Percentiles rank a stretch among this genome's conserved stretches.
These are phyloP conservation scores for Phenganax subtilis DNA, from an alignment of 92 coral and sea anemone genomes.

Conservation along the genomic window DNA sequence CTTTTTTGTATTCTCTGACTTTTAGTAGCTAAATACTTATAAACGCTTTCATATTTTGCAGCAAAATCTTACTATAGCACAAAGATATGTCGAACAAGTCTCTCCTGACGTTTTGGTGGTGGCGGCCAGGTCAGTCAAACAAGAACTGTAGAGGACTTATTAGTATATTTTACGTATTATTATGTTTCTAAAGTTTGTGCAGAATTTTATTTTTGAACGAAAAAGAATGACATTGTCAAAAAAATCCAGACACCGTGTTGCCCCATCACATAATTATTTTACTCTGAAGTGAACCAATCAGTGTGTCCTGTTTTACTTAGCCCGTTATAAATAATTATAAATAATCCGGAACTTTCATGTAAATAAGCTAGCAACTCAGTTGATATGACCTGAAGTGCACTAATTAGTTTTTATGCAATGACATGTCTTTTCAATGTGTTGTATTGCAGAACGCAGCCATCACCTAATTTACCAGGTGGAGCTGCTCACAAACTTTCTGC, in stretches of 20 bases:
- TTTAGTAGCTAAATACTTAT: not conserved
- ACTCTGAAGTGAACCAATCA: no score
- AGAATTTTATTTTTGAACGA: no score
- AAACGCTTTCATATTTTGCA: constrained; percentile 30
- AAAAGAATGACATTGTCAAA: no score
- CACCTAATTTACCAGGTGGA: constrained; percentile 86
- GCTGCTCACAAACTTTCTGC: constrained; percentile 83
- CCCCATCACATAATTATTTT: no score
- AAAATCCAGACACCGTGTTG: no score
- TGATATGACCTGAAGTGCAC: not conserved
- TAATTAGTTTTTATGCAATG: not conserved
- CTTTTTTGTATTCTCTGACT: not conserved
- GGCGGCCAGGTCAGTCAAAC: not conserved
- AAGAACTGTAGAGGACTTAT: not conserved
- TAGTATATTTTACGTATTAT: not conserved
- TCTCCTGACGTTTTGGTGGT: not conserved
- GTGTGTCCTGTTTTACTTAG: no score
- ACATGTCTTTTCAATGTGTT: not conserved
- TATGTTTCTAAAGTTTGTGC: not conserved
- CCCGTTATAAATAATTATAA: no score
- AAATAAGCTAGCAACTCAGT: not conserved
- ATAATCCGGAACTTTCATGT: no score
- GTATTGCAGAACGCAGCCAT: constrained; percentile 66
- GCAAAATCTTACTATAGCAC: constrained; percentile 19
- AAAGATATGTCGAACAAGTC: constrained; percentile 13